Evolutionary conservation across 2,888 invertebrate genomes (phyloP).

Genomic region (Phengaris alcon): DNA sequence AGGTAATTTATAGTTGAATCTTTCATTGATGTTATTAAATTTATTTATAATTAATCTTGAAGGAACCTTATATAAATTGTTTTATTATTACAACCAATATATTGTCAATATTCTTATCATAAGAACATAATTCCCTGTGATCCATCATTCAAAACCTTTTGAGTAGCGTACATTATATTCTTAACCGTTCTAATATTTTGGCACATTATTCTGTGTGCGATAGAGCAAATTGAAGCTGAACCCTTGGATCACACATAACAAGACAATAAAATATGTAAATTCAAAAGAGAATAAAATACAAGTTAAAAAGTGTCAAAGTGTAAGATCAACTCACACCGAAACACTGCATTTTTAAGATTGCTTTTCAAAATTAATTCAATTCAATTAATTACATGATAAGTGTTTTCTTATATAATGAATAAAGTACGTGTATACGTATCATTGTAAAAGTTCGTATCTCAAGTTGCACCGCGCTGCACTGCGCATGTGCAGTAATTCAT

Average conservation of each 20-base stretch:
- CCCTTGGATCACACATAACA: conserved; percentile 21
- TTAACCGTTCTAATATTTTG: conserved; percentile 13
- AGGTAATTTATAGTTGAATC: not conserved
- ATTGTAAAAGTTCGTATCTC: no score
- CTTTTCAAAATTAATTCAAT: no score
- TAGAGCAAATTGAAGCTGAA: conserved; percentile 14
- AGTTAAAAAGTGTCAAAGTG: not conserved
- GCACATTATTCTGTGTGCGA: not conserved
- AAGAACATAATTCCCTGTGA: not conserved
- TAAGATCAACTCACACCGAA: not conserved
- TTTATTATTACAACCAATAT: not conserved
- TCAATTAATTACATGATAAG: no score
- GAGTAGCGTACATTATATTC: conserved; percentile 4
- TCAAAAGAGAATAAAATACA: not conserved
- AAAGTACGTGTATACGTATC: no score
- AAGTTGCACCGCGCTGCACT: no score
- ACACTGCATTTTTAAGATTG: no score
- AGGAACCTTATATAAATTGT: conserved; percentile 34
- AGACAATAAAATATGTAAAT: not conserved
- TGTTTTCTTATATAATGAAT: no score
- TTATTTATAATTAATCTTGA: conserved; percentile 38
- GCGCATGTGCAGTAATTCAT: no score
- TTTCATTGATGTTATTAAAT: not conserved
- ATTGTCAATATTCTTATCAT: conserved; percentile 7
- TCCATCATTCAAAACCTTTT: not conserved